Evolutionary conservation across 2,888 invertebrate genomes (phyloP), one percentile per base, ranked within the genome.

Genomic region (Agrenia bidenticulata): DNA sequence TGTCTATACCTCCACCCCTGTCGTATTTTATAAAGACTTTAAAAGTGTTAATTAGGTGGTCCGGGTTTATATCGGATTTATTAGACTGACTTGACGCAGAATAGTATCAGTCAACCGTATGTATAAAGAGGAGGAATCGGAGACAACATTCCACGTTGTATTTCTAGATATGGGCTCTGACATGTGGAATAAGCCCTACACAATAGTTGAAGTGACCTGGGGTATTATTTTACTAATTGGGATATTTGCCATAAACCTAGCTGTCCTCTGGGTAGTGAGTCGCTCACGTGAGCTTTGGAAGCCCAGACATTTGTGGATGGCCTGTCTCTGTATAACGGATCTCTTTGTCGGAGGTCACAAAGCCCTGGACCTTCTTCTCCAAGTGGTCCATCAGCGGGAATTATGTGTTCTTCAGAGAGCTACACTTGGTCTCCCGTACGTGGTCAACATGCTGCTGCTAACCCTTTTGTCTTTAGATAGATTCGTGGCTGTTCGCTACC

Each of bases 241-340:
- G 17, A 77, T 77, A 15, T 67, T 75, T 32, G 58, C 64, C 11
- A 72, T 77, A 9, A 77, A 77, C 61, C 57, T 64, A 23, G 57
- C 69, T 15, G 75, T 77, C 0, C 62, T 77, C 21, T 72, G 72
- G 67, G 73, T 77, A 2, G 73, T 77, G 7, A 66, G 66, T n/a
- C 58, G 67, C 45, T 73, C 73, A 9, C 64, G 75, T n/a, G 74
- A 72, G 50, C 27, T 77, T 17, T 77, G 76, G 76, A 77, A 77
- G 51, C 76, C 76, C 1, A 58, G 76, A 9, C 76, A 77, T 61
- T 56, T 77, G 17, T 77, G 76, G 76, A 76, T 77, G 73, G 76
- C 74, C 7, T 75, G 73, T 59, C 64, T 77, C 9, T 77, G 76
- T 58, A 61, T 74, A 37, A 75, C 77, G 1, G 77, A 77, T 50